Base-by-base conservation (phyloP, 1,140 invertebrate genomes). In the Phenacoccus solenopsis region DNA sequence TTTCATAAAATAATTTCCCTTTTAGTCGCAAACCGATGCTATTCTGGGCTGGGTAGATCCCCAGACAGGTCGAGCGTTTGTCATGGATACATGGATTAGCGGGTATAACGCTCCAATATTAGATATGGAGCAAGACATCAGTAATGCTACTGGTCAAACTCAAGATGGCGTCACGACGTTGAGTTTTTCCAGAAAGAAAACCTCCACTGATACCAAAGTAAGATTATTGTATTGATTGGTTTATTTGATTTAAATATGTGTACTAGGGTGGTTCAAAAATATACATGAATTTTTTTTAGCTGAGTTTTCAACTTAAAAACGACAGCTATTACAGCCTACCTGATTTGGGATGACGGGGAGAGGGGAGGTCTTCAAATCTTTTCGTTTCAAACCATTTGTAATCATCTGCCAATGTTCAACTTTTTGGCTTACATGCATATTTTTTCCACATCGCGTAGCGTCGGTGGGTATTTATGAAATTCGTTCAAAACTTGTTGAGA, bases 51-150 rank as follows among this genome's bases (percentile, higher is more conserved):
- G 91, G 89, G 87, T 95, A 12, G 90, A 93, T 75, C 25, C 9
- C 12, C 81, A 82, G 68, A 87, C 81, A 21, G 88, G 88, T 5
- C 81, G 89, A 21, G 86, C 87, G 32, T 93, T 93, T 79, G 76
- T 94, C 3, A 91, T 92, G 87, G 93, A 96, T 77, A 90, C 89
- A 0, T 96, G 90, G 89, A 86, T 94, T 32, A 83, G 82, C 68
- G 89, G 89, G 0, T 91, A 91, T 78, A 84, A 83, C 12, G 80
- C 85, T n/a, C 91, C 92, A 0, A 79, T 86, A 3, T 77, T 93
- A 9, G 93, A 96, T 79, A 76, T 81, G 0, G 83, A 81, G 28
- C 91, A 95, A 80, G 88, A 93, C 75, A 84, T 93, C 57, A 84
- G 82, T 72, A 88, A 91, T 75, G 80, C 82, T 9, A 83, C 82